phyloP scores from a whole-genome alignment of 2,888 invertebrate genomes.

The Tiphia femorata region DNA sequence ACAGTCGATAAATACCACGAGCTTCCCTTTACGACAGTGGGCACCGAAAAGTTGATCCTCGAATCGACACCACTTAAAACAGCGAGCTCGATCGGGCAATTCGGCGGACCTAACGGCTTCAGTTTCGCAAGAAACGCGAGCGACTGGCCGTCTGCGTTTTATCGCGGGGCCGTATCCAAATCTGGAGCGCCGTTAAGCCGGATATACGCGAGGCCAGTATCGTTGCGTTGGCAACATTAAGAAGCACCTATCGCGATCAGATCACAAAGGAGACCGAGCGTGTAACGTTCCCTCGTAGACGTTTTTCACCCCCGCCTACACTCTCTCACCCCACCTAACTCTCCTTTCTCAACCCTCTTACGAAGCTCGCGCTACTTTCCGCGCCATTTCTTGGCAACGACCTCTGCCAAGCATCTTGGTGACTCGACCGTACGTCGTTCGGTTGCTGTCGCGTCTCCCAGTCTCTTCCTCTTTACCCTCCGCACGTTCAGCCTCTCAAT shows the following conservation, averaged over 20 bases:
- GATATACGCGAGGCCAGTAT: not conserved
- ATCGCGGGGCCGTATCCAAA: not conserved
- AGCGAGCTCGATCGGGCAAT: no score
- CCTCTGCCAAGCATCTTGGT: slow-evolving; percentile 22
- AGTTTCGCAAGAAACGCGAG: not conserved
- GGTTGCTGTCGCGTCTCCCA: not conserved
- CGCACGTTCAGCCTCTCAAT: no score
- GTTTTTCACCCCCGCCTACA: slow-evolving; percentile 16
- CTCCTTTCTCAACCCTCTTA: no score
- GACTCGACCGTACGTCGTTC: no score
- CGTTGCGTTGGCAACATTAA: slow-evolving; percentile 5
- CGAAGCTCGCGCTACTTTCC: slow-evolving; percentile 28
- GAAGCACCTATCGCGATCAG: slow-evolving; percentile 14
- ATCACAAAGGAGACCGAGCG: slow-evolving; percentile 16
- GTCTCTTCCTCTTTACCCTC: not conserved
- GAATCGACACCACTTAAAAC: no score
- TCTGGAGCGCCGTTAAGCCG: not conserved
- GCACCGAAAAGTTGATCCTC: no score
- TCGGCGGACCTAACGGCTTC: no score
- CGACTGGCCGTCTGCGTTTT: not conserved
- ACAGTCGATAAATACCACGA: no score
- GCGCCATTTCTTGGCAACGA: slow-evolving; percentile 31
- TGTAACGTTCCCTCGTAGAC: slow-evolving; percentile 3
- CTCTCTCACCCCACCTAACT: slow-evolving; percentile 9
- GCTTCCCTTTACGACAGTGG: no score